These are phyloP conservation scores for Drosophila crucigera DNA, from an alignment of 2,888 invertebrate genomes.

Conservation along the genomic window DNA sequence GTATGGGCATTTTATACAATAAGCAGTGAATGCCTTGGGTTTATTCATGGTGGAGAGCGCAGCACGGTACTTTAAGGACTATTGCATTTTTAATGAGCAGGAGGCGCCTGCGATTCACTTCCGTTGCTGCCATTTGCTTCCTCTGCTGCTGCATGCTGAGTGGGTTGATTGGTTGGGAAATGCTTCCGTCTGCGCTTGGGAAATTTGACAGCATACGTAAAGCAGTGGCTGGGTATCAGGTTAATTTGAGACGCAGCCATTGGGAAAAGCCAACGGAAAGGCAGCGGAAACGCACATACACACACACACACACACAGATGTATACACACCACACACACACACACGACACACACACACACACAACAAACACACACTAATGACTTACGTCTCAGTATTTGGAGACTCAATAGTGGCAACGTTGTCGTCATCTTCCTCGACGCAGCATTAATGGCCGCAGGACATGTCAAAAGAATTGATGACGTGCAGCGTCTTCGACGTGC, in stretches of 20 bases:
- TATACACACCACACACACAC: conserved; percentile 24
- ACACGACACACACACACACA: conserved; percentile 23
- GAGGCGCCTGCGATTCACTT: conserved; percentile 70
- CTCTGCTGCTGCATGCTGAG: conserved; percentile 52
- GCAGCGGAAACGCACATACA: conserved; percentile 52
- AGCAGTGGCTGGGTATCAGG: conserved; percentile 56
- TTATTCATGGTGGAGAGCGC: conserved; percentile 12
- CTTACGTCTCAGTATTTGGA: not conserved
- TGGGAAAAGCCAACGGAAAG: conserved; percentile 64
- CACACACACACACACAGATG: conserved; percentile 25
- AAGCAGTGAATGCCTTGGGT: conserved; percentile 32
- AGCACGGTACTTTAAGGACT: conserved; percentile 34
- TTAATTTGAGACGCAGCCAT: conserved; percentile 70
- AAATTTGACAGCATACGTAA: conserved; percentile 67
- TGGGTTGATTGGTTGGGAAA: conserved; percentile 68
- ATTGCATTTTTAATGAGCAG: conserved; percentile 80
- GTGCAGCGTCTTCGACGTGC: conserved; percentile 68
- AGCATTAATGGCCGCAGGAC: conserved; percentile 77
- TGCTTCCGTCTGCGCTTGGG: conserved; percentile 68
- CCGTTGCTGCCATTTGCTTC: conserved; percentile 48
- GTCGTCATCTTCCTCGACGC: conserved; percentile 39
- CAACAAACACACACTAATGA: not conserved
- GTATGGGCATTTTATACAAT: conserved; percentile 71
- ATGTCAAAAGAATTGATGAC: conserved; percentile 81
- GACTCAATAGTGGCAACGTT: conserved; percentile 31